These are phyloP conservation scores for Stenichneumon culpator DNA, from an alignment of 2,888 invertebrate genomes.

Conservation along the genomic window DNA sequence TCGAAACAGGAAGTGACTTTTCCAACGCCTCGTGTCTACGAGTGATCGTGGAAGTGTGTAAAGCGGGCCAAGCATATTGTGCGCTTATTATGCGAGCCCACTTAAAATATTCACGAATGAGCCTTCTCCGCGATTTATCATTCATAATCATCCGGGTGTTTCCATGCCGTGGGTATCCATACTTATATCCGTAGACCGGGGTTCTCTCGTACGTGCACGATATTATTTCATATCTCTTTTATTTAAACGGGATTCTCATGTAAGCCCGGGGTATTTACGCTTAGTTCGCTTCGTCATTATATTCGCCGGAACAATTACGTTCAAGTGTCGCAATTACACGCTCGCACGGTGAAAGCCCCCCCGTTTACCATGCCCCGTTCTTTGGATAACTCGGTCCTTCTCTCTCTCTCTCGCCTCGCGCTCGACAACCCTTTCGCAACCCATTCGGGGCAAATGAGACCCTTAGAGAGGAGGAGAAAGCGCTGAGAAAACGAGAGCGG, in stretches of 20 bases:
- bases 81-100: slow-evolving; percentile 2
- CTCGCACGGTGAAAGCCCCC: slow-evolving; percentile 57
- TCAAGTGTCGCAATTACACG: slow-evolving; percentile 72
- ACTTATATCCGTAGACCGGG: too few relatives aligned
- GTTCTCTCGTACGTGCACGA: background rate
- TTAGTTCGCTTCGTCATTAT: slow-evolving; percentile 50
- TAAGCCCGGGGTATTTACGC: slow-evolving; percentile 21
- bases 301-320: slow-evolving; percentile 69
- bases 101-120: background rate
- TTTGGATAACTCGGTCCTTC: slow-evolving; percentile 47
- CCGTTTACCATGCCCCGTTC: slow-evolving; percentile 62
- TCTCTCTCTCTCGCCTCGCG: background rate
- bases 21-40: background rate
- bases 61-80: background rate
- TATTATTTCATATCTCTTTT: slow-evolving; percentile 22
- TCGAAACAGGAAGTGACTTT: background rate
- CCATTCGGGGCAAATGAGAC: slow-evolving; percentile 64
- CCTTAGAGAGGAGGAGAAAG: slow-evolving; percentile 35
- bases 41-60: background rate
- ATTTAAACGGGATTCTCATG: background rate
- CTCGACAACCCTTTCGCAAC: slow-evolving; percentile 32
- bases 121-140: background rate
- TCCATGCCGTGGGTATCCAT: background rate
- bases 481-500: slow-evolving; percentile 34
- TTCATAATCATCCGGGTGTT: slow-evolving; percentile 12